phyloP scores from a whole-genome alignment of 2,113 vertebrate genomes.

The Passer montanus region DNA sequence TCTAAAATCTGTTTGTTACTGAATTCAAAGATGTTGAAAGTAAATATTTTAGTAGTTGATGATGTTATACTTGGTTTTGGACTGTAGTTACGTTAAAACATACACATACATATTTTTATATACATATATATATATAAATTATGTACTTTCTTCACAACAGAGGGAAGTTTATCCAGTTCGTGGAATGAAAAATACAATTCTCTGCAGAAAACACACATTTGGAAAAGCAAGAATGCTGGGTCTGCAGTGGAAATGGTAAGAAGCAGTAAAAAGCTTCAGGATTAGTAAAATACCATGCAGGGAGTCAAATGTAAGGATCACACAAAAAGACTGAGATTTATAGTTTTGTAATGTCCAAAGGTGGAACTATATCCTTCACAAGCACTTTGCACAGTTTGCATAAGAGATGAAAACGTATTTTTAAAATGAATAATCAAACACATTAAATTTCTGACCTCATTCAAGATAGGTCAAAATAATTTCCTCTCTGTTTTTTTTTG shows the following conservation, averaged over 20 bases:
- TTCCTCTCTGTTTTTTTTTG: background rate
- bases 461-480: background rate
- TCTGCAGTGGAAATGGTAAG: slow-evolving; percentile 89
- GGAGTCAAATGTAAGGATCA: background rate
- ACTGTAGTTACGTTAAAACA: background rate
- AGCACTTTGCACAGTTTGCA: background rate
- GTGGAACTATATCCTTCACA: background rate
- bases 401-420: background rate
- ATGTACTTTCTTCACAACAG: slow-evolving; percentile 71
- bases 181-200: slow-evolving; percentile 96
- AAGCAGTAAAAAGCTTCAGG: background rate
- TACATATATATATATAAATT: background rate
- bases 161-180: slow-evolving; percentile 94
- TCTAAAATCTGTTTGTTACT: background rate
- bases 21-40: background rate
- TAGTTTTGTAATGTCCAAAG: background rate
- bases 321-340: background rate
- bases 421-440: background rate
- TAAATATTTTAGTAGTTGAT: background rate
- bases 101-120: background rate
- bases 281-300: background rate
- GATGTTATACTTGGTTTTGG: background rate
- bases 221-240: slow-evolving; percentile 85
- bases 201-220: slow-evolving; percentile 88
- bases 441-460: background rate